These are phyloP conservation scores for Stenolophus ochropezus DNA, from an alignment of 2,888 invertebrate genomes.

Conservation along the genomic window DNA sequence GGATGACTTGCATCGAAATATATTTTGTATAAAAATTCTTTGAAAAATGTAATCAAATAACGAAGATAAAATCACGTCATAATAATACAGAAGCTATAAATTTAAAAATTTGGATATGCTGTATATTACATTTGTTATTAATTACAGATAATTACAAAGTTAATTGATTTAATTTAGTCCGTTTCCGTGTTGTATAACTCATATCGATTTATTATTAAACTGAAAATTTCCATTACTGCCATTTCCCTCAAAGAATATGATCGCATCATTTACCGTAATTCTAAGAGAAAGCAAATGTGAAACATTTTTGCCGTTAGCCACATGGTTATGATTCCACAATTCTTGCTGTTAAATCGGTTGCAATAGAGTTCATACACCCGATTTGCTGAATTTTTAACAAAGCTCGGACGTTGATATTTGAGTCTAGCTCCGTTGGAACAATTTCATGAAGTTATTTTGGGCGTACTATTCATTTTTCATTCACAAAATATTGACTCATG, in stretches of 20 bases:
- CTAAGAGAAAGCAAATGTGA: conserved; percentile 13
- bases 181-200: background rate
- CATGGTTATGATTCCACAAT: background rate
- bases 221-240: background rate
- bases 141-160: background rate
- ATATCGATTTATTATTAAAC: background rate
- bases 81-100: background rate
- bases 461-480: conserved; percentile 14
- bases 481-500: conserved; percentile 29
- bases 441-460: conserved; percentile 12
- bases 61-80: too few relatives aligned
- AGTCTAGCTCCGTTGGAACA: conserved; percentile 24
- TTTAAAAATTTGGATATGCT: background rate
- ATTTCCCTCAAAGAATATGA: background rate
- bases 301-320: conserved; percentile 9
- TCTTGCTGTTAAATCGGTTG: background rate
- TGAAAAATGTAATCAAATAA: too few relatives aligned
- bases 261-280: background rate
- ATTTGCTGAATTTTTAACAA: conserved; percentile 29
- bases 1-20: background rate
- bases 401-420: conserved; percentile 5
- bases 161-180: background rate
- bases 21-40: too few relatives aligned
- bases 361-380: conserved; percentile 33
- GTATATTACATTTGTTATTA: background rate